These are phyloP conservation scores for Phalangium opilio DNA, from an alignment of 2,888 invertebrate genomes.

Conservation along the genomic window DNA sequence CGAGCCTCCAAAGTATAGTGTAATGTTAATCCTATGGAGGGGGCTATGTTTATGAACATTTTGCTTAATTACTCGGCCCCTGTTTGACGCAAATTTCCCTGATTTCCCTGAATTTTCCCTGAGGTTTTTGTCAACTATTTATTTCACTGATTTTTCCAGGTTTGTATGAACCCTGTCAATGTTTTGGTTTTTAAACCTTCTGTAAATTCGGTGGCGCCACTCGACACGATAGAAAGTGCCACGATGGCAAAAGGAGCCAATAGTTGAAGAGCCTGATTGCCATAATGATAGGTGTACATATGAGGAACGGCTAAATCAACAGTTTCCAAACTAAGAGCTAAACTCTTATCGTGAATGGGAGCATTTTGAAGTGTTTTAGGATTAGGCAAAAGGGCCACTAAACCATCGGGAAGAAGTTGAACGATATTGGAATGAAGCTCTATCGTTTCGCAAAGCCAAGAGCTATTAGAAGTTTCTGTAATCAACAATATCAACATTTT, in stretches of 20 bases:
- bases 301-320: slow-evolving; percentile 9
- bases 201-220: background rate
- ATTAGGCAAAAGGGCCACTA: background rate
- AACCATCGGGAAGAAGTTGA: slow-evolving; percentile 4
- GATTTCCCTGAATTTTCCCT: no score
- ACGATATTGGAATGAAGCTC: slow-evolving; percentile 13
- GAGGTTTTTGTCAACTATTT: no score
- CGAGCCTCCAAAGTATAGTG: background rate
- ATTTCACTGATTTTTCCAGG: background rate
- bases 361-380: no score
- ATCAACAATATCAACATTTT: no score
- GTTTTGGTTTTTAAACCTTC: slow-evolving; percentile 6
- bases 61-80: no score
- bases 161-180: background rate
- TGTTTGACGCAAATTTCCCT: no score
- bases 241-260: slow-evolving; percentile 15
- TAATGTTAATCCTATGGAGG: no score
- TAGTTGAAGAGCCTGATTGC: slow-evolving; percentile 18
- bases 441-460: background rate
- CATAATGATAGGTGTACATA: slow-evolving; percentile 15
- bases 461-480: no score
- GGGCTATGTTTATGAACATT: no score
- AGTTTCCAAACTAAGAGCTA: slow-evolving; percentile 6
- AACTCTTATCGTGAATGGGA: background rate
- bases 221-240: slow-evolving; percentile 3